These are phyloP conservation scores for Hylyphantes graminicola DNA, from an alignment of 1,140 invertebrate genomes.

Conservation along the genomic window DNA sequence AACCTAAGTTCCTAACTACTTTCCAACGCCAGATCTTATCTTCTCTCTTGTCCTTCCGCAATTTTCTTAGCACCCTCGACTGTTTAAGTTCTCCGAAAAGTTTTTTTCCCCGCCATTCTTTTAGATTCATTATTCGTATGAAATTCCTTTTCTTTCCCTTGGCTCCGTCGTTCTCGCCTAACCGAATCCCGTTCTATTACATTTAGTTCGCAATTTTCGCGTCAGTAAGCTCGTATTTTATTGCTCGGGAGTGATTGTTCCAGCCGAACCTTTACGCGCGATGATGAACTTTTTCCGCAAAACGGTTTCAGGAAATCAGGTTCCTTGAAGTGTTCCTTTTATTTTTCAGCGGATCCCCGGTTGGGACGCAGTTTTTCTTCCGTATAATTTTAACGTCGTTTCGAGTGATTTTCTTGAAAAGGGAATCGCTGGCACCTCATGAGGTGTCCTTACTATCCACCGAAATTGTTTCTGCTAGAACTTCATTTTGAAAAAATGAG, in stretches of 20 bases:
- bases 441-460: neutral
- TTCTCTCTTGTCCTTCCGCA: constrained; percentile 32
- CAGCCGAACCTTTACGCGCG: constrained; percentile 40
- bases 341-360: constrained; percentile 24
- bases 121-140: constrained; percentile 50
- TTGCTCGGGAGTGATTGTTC: constrained; percentile 59
- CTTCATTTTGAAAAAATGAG: neutral
- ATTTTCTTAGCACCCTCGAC: constrained; percentile 38
- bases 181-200: constrained; percentile 57
- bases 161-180: constrained; percentile 13
- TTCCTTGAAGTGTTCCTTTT: constrained; percentile 22
- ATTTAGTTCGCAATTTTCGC: constrained; percentile 58
- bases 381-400: constrained; percentile 43
- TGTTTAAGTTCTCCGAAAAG: constrained; percentile 30
- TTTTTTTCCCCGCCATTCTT: constrained; percentile 38
- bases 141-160: constrained; percentile 37
- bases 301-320: constrained; percentile 55
- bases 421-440: constrained; percentile 18
- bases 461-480: constrained; percentile 9
- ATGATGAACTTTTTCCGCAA: constrained; percentile 55
- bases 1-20: constrained; percentile 11
- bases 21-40: constrained; percentile 18
- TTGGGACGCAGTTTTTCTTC: constrained; percentile 24
- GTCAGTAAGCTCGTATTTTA: constrained; percentile 57
- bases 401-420: constrained; percentile 5